A percentile compares a stretch with the other conserved stretches of the same genome.
phyloP scores from a whole-genome alignment of 2,113 vertebrate genomes.

The Mionectes macconnelli region DNA sequence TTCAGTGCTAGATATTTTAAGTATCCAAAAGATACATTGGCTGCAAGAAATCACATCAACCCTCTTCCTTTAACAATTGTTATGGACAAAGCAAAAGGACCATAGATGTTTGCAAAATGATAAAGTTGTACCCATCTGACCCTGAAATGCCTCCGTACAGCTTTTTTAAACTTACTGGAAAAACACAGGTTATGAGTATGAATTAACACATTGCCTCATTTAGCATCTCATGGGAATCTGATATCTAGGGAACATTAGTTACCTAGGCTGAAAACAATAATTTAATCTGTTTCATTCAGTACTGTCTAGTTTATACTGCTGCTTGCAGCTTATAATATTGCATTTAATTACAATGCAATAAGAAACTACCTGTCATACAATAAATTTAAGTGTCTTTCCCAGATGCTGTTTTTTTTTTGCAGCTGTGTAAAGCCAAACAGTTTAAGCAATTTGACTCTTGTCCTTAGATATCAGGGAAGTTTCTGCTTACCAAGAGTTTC shows the following conservation, averaged over 20 bases:
- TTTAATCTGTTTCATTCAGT: not conserved
- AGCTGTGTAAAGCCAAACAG: not conserved
- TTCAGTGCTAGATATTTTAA: not conserved
- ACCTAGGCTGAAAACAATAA: not conserved
- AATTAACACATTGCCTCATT: not conserved
- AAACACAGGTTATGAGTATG: not conserved
- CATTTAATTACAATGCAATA: not conserved
- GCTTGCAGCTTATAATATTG: not conserved
- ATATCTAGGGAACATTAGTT: not conserved
- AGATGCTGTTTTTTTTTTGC: not conserved
- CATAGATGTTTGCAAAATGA: not conserved
- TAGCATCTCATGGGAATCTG: not conserved
- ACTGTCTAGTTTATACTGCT: not conserved
- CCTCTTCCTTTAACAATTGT: not conserved
- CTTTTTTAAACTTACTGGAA: not conserved
- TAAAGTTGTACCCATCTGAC: not conserved
- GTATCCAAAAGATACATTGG: not conserved
- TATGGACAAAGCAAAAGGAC: not conserved
- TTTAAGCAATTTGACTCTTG: not conserved
- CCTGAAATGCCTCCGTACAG: not conserved
- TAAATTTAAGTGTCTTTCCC: not conserved
- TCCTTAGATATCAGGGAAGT: not conserved
- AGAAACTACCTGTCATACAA: not conserved
- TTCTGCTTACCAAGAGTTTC: constrained; percentile 2
- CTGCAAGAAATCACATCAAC: not conserved